These are phyloP conservation scores for Sarcophaga caerulescens DNA, from an alignment of 2,888 invertebrate genomes.

Conservation along the genomic window DNA sequence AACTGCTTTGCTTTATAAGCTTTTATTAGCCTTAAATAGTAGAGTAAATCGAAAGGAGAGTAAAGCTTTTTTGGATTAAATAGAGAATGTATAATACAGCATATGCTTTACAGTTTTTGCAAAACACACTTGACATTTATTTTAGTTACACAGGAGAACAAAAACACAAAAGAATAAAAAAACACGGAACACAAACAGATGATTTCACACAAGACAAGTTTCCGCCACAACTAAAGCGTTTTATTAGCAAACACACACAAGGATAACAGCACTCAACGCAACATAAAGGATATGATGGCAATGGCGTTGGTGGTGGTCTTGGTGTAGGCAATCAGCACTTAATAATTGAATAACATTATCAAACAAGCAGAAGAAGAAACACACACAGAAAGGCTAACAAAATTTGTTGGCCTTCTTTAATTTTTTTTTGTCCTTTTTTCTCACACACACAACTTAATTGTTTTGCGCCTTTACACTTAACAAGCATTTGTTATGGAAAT, in stretches of 20 bases:
- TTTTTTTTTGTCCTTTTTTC: too few species aligned
- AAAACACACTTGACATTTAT: constrained; percentile 61
- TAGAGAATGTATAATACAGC: neutral
- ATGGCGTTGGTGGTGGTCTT: too few species aligned
- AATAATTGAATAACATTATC: neutral
- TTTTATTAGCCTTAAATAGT: neutral
- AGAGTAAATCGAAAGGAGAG: neutral
- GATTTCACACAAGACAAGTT: constrained; percentile 16
- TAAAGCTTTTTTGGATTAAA: constrained; percentile 41
- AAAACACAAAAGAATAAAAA: constrained; percentile 8
- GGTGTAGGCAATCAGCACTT: constrained; percentile 17
- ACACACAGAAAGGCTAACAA: too few species aligned
- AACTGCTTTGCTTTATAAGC: constrained; percentile 14
- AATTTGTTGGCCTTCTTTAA: too few species aligned
- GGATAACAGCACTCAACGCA: constrained; percentile 6
- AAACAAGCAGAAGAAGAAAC: too few species aligned
- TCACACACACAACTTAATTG: neutral
- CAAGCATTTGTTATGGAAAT: constrained; percentile 10
- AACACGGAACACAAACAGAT: constrained; percentile 45
- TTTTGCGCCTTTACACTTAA: constrained; percentile 36
- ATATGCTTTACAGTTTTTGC: neutral
- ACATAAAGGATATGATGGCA: too few species aligned
- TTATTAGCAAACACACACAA: constrained; percentile 15
- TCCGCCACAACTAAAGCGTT: neutral
- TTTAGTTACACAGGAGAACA: neutral